Percentiles rank a stretch among this genome's conserved stretches.
Evolutionary conservation across 53 echinoderm and acorn worm species (phyloP).

Genomic region (Pentamera pediparva): DNA sequence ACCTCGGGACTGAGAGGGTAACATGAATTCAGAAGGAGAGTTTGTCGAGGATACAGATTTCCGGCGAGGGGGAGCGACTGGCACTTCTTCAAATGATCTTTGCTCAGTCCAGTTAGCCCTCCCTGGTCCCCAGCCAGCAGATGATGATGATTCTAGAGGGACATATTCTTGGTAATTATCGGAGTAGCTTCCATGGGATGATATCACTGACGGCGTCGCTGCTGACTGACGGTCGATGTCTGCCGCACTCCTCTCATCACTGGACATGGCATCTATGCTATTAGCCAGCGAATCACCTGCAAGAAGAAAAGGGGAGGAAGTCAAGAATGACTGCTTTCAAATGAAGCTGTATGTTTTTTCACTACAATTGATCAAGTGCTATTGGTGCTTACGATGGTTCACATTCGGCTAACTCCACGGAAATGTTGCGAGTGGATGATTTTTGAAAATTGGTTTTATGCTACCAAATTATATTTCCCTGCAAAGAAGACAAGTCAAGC

Average conservation of each 20-base stretch:
- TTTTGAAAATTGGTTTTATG: too few relatives aligned
- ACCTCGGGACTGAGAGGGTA: too few relatives aligned
- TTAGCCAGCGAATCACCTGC: slow-evolving; percentile 70
- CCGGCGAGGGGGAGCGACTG: background rate
- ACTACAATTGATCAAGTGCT: too few relatives aligned
- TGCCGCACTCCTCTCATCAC: slow-evolving; percentile 34
- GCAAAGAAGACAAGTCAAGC: too few relatives aligned
- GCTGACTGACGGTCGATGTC: slow-evolving; percentile 71
- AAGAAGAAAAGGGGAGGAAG: too few relatives aligned
- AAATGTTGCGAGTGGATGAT: too few relatives aligned
- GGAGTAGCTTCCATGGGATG: slow-evolving; percentile 70
- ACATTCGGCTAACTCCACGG: too few relatives aligned
- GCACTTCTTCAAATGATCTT: background rate
- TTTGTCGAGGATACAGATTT: background rate
- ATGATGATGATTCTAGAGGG: slow-evolving; percentile 60
- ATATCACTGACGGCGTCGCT: slow-evolving; percentile 63
- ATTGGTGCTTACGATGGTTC: too few relatives aligned
- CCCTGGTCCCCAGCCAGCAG: slow-evolving; percentile 8
- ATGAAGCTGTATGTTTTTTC: too few relatives aligned
- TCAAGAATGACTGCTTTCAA: too few relatives aligned
- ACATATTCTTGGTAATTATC: slow-evolving; percentile 78
- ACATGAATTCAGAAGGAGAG: background rate
- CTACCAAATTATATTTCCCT: too few relatives aligned
- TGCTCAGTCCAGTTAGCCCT: background rate
- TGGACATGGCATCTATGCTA: slow-evolving; percentile 50